These are phyloP conservation scores for Microvelia longipes DNA, from an alignment of 1,140 invertebrate genomes.

Conservation along the genomic window DNA sequence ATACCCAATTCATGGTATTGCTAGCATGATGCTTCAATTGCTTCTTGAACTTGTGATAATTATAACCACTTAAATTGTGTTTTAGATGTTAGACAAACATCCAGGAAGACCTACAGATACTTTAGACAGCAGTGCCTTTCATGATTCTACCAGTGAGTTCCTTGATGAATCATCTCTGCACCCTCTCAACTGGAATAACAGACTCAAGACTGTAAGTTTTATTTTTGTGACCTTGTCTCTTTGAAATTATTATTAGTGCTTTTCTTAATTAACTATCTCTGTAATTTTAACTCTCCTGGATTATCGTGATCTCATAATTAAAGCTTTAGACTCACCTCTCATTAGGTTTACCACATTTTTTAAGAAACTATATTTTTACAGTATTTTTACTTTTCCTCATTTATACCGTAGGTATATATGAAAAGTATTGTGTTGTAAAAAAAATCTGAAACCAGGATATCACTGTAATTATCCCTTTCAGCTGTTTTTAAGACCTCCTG, in stretches of 20 bases:
- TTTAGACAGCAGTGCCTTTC: not conserved
- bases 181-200: not conserved
- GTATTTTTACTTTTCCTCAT: too few relatives aligned
- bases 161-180: not conserved
- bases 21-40: too few relatives aligned
- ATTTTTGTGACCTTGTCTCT: not conserved
- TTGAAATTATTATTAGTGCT: not conserved
- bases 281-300: not conserved
- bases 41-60: too few relatives aligned
- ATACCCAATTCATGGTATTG: too few relatives aligned
- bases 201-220: not conserved
- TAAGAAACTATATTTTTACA: too few relatives aligned
- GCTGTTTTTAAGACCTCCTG: too few relatives aligned
- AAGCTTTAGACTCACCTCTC: not conserved
- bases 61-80: too few relatives aligned
- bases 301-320: not conserved
- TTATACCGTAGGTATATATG: too few relatives aligned
- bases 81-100: conserved; percentile 1
- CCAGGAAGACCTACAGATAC: not conserved
- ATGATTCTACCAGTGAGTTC: not conserved
- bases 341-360: too few relatives aligned
- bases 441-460: too few relatives aligned
- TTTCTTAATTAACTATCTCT: not conserved
- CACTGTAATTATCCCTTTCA: too few relatives aligned
- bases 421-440: too few relatives aligned